Evolutionary conservation across 2,888 invertebrate genomes (phyloP).

Genomic region (Itoplectis maculator): DNA sequence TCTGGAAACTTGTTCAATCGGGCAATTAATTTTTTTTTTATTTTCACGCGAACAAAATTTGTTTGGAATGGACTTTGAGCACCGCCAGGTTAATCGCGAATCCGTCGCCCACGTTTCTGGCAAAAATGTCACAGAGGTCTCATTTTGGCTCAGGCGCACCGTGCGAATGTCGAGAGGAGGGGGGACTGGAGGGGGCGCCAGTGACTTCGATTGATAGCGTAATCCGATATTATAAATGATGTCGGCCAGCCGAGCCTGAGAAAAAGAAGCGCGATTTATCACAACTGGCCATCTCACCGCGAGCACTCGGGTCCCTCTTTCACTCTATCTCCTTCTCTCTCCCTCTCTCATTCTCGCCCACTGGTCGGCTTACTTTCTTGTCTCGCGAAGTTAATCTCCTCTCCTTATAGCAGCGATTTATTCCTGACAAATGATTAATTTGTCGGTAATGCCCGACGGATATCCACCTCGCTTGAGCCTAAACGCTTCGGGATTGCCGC

Average conservation of each 20-base stretch:
- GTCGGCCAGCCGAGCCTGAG: slow-evolving; percentile 55
- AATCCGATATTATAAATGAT: slow-evolving; percentile 79
- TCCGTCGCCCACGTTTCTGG: not conserved
- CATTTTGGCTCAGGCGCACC: slow-evolving; percentile 18
- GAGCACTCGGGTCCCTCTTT: slow-evolving; percentile 8
- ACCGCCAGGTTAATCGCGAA: not conserved
- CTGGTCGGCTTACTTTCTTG: slow-evolving; percentile 53
- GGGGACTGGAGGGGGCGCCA: slow-evolving; percentile 42
- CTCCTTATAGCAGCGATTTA: slow-evolving; percentile 77
- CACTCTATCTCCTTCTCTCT: slow-evolving; percentile 15
- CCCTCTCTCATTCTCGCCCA: slow-evolving; percentile 25
- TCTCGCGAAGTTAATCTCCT: slow-evolving; percentile 75
- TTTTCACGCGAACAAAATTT: too few species aligned
- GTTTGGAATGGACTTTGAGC: slow-evolving; percentile 3
- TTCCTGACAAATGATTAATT: slow-evolving; percentile 74
- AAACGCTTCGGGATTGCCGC: slow-evolving; percentile 62
- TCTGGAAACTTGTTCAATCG: slow-evolving; percentile 43
- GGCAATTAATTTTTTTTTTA: not conserved
- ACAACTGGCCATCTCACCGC: slow-evolving; percentile 60
- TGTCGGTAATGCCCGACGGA: slow-evolving; percentile 69
- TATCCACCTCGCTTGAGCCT: slow-evolving; percentile 39
- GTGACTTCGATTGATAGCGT: slow-evolving; percentile 78
- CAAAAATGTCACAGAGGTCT: slow-evolving; percentile 41
- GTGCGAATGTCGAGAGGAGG: slow-evolving; percentile 10
- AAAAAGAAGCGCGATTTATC: slow-evolving; percentile 76